Conservation (phyloP, 2,113 vertebrate genomes). For the Microtus oregoni region DNA sequence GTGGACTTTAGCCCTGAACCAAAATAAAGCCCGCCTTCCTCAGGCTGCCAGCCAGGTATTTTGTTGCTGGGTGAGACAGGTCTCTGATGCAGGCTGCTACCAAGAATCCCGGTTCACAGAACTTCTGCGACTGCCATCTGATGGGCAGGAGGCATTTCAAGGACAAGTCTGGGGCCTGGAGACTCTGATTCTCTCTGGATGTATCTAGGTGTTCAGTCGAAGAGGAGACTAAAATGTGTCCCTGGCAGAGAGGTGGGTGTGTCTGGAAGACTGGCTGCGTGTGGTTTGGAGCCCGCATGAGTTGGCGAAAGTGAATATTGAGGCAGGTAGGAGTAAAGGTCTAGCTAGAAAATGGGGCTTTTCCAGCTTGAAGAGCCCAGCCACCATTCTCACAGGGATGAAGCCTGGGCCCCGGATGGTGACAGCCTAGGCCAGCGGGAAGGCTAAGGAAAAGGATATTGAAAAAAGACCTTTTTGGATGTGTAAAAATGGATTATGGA, state of each 20-base stretch:
- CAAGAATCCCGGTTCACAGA: neutral
- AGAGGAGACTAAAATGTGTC: neutral
- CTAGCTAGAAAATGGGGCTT: neutral
- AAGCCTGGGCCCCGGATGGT: neutral
- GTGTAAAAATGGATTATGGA: neutral
- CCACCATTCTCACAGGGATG: neutral
- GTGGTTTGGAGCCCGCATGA: neutral
- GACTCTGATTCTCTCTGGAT: neutral
- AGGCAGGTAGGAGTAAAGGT: neutral
- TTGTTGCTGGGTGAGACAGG: neutral
- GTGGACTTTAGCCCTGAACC: neutral
- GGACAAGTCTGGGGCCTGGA: neutral
- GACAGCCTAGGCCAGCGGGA: neutral
- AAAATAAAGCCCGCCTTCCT: neutral
- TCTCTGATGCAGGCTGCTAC: neutral
- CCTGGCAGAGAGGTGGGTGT: rapidly evolving
- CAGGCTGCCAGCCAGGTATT: neutral
- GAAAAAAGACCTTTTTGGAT: neutral
- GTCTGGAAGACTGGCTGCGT: neutral
- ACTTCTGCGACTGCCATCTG: neutral
- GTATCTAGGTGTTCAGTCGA: neutral
- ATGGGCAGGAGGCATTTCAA: neutral
- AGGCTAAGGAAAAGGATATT: neutral
- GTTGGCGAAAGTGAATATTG: neutral
- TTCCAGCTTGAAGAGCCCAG: neutral